Evolutionary conservation across 2,888 invertebrate genomes (phyloP), one percentile per base, ranked within the genome.

Genomic region (Stenodera caucasica): DNA sequence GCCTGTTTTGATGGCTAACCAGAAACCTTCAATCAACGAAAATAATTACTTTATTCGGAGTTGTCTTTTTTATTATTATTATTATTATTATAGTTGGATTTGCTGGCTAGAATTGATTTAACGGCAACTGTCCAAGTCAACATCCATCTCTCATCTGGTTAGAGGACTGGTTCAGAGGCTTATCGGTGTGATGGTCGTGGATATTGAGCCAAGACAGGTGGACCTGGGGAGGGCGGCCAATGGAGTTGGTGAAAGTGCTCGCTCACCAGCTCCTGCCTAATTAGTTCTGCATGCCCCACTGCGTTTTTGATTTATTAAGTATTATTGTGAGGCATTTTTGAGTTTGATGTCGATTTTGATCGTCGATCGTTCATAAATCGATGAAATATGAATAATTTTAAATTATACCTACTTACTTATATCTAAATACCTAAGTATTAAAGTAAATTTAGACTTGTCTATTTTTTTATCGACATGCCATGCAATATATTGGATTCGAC

Each of bases 231-330:
- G 68, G 70, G 67, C 65, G 60, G 53, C 70, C 70, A 70, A 70
- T 70, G 64, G 63, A 61, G 57, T 57, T 54, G 66, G 68, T 68
- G 70, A 70, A 70, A 70, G 70, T 70, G 61, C 57, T n/a, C 62
- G 50, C 45, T 60, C 50, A 53, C 30, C 56, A 53, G 54, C 56
- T 62, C 61, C 62, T 61, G 61, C 64, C 55, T 66, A 67, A 68
- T 67, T 68, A 66, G 57, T 58, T 57, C 58, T 59, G 50, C 54
- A 60, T 50, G 45, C 58, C 56, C 58, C 60, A 61, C 60, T 61
- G 60, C n/a, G 52, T 26, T 29, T 60, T 57, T 56, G 60, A 57
- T 63, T 60, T 63, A 59, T 59, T 56, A 14, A 29, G 30, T 49
- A 56, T 55, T 45, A 33, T 53, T 51, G 18, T 12, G 29, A 30